A percentile compares a stretch with the other conserved stretches of the same genome.
Evolutionary conservation across 1,140 invertebrate genomes (phyloP).

Genomic region (Solenopsis fugax): DNA sequence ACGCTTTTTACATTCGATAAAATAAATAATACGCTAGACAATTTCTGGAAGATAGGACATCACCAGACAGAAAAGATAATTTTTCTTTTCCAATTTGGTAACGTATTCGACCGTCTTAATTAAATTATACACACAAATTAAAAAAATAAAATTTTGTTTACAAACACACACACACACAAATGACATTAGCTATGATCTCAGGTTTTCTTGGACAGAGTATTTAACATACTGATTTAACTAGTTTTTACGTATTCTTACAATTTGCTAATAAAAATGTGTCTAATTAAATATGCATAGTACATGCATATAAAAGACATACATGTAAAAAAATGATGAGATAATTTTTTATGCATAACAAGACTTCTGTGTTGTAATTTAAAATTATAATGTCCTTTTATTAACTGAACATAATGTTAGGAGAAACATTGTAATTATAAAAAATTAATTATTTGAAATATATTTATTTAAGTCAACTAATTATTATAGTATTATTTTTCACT

Average conservation of each 20-base stretch:
- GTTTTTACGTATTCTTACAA: not conserved
- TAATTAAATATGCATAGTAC: not conserved
- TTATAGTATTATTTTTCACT: not conserved
- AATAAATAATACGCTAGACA: conserved; percentile 1
- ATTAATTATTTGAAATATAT: not conserved
- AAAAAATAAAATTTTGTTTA: not conserved
- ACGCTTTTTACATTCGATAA: not conserved
- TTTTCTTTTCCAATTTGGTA: not conserved
- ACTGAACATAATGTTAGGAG: not conserved
- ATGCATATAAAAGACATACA: not conserved
- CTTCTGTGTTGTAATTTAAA: not conserved
- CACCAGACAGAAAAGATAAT: not conserved
- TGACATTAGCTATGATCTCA: not conserved
- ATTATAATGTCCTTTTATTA: not conserved
- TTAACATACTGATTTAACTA: not conserved
- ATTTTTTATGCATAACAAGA: not conserved
- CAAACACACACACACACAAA: not conserved
- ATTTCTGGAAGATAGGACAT: not conserved
- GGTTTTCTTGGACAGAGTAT: not conserved
- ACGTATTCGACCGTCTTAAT: not conserved
- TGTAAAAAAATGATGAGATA: not conserved
- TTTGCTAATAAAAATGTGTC: not conserved
- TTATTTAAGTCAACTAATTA: not conserved
- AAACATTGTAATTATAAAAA: not conserved
- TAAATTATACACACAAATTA: not conserved